Conservation (phyloP, 2,113 vertebrate species). For the Lethenteron reissneri region DNA sequence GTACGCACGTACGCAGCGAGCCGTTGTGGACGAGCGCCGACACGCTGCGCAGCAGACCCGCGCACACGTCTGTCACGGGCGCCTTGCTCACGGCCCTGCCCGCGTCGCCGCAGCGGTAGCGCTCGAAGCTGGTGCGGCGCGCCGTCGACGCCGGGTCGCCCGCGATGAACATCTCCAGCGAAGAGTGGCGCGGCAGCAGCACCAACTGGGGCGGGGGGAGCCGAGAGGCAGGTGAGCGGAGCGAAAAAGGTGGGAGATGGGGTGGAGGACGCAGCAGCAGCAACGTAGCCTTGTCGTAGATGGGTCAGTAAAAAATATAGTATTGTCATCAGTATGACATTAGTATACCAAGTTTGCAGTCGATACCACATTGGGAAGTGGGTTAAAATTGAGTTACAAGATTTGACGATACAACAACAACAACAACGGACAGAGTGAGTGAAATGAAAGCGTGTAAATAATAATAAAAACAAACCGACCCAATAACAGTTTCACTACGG, state of each 20-base stretch:
- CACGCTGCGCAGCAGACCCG: constrained; percentile 70
- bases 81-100: constrained; percentile 69
- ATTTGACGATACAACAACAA: too few relatives aligned
- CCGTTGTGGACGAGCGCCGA: constrained; percentile 65
- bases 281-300: constrained; percentile 7
- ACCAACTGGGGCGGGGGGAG: constrained; percentile 41
- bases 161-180: constrained; percentile 58
- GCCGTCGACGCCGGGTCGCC: constrained; percentile 37
- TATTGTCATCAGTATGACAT: too few relatives aligned
- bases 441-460: too few relatives aligned
- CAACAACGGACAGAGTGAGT: too few relatives aligned
- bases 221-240: neutral
- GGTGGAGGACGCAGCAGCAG: neutral
- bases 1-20: constrained; percentile 33
- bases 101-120: constrained; percentile 79
- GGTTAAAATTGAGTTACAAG: too few relatives aligned
- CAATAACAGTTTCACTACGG: too few relatives aligned
- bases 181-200: constrained; percentile 79
- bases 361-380: too few relatives aligned
- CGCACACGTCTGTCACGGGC: constrained; percentile 71
- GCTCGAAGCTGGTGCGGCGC: constrained; percentile 72
- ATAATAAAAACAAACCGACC: too few relatives aligned
- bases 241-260: too few relatives aligned
- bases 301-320: too few relatives aligned
- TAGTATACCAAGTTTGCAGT: too few relatives aligned